Evolutionary conservation across 2,888 invertebrate species (phyloP), one percentile per base, ranked within the genome.

Genomic region (Ichneumon xanthorius): DNA sequence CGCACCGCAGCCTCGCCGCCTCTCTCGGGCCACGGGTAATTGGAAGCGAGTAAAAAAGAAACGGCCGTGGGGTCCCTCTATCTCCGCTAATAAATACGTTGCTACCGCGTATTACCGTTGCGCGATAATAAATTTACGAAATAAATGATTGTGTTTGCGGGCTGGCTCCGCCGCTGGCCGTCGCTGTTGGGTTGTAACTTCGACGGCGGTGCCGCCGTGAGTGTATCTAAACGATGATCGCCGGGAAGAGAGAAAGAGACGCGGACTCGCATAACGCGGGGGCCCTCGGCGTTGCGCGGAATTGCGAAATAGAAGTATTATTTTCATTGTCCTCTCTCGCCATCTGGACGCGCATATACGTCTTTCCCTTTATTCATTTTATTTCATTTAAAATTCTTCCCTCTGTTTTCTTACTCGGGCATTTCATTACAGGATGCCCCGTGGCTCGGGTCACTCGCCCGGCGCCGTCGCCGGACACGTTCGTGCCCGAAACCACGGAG

Each of bases 61-160:
- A 78, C 82, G 85, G 86, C 83, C 86, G 84, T 80, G 87, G 87
- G 58, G 58, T 58, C 58, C 58, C 89, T 90, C 91, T 92, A 92
- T 92, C 92, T 90, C 72, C 83, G 89, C 87, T 91, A 92, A 92
- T 91, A 91, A 92, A 92, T 92, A 92, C 89, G 89, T 88, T 89
- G 92, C 92, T 91, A 92, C 91, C 88, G 91, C 88, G 90, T 90
- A 90, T 90, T 90, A 89, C 89, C 88, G 84, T 86, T 82, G 86
- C 82, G 83, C 84, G 88, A 90, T 89, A 90, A 91, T 90, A 90
- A 91, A 91, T 90, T 91, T 88, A 86, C 87, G 78, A 83, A 89
- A 90, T 90, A 89, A 91, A 90, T 90, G 89, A 91, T 91, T 87
- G 88, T 86, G 80, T 76, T 72, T 80, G 77, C 76, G 81, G 53